phyloP scores from a whole-genome alignment of 2,797 vertebrate species.

The Microctenopoma steveboyesi region DNA sequence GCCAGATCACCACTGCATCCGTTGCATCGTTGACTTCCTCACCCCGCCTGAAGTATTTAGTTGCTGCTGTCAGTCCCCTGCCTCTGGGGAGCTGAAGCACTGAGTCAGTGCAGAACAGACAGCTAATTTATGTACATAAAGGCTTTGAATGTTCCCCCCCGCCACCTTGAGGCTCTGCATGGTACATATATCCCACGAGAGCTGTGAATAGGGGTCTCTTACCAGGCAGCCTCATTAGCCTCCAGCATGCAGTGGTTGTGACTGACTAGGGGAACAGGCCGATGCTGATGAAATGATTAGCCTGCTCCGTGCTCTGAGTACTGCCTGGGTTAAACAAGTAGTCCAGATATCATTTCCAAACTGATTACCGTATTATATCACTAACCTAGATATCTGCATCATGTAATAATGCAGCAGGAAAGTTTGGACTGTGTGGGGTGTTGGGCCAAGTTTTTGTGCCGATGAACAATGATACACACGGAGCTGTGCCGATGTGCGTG shows the following conservation, averaged over 20 bases:
- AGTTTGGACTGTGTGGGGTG: conserved; percentile 28
- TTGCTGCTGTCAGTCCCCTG: conserved; percentile 53
- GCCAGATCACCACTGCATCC: conserved; percentile 47
- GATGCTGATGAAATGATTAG: conserved; percentile 64
- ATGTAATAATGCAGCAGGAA: conserved; percentile 37
- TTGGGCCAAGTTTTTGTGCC: conserved; percentile 6
- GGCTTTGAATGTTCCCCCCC: conserved; percentile 46
- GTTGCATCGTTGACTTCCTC: conserved; percentile 36
- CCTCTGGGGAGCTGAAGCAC: conserved; percentile 42
- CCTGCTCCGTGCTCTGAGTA: conserved; percentile 26
- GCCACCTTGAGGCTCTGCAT: conserved; percentile 48
- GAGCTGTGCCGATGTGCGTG: neutral
- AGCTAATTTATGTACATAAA: conserved; percentile 68
- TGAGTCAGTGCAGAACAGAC: conserved; percentile 54
- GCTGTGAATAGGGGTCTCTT: conserved; percentile 38
- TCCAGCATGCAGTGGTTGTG: conserved; percentile 23
- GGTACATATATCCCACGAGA: conserved; percentile 50
- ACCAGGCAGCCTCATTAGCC: conserved; percentile 43
- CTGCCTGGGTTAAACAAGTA: conserved; percentile 33
- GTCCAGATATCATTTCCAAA: conserved; percentile 4
- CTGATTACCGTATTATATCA: conserved; percentile 47
- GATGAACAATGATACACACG: conserved; percentile 15
- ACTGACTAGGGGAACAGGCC: conserved; percentile 56
- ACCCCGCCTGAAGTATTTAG: conserved; percentile 50
- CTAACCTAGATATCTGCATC: conserved; percentile 43